A percentile compares a stretch with the other conserved stretches of the same genome.
Conservation (phyloP, 2,797 vertebrate species). For the Nyctalus aviator region DNA sequence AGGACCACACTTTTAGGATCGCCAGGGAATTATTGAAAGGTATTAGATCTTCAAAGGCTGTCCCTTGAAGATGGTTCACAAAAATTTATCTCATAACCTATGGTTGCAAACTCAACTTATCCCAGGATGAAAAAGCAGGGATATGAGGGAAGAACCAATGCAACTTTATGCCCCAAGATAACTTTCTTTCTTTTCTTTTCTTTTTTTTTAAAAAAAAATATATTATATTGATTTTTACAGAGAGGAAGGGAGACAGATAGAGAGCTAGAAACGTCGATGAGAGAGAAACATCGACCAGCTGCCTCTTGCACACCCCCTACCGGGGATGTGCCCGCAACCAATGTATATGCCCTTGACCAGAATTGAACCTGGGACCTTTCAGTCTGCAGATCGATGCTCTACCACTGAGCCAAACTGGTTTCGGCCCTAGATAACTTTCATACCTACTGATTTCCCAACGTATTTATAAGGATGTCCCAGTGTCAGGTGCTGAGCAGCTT, state of each 20-base stretch:
- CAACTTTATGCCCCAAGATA: background rate
- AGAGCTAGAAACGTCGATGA: no score
- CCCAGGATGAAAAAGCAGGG: background rate
- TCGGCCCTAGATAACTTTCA: background rate
- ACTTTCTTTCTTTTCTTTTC: no score
- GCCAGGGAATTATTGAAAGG: background rate
- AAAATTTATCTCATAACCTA: background rate
- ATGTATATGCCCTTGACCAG: no score
- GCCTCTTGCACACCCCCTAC: no score
- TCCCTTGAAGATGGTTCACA: background rate
- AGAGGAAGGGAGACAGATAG: no score
- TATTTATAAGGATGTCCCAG: background rate
- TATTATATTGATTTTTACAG: no score
- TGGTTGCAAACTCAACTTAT: background rate
- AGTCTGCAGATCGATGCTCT: no score
- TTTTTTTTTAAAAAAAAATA: no score
- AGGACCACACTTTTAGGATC: background rate
- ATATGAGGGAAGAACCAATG: background rate
- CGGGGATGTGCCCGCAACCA: no score
- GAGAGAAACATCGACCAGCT: no score
- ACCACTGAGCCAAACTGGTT: no score
- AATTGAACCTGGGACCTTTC: no score
- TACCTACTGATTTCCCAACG: background rate
- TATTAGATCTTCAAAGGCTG: slow-evolving; percentile 49
- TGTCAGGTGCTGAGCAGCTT: background rate